Evolutionary conservation across 2,797 vertebrate species (phyloP), one percentile per base, ranked within the genome.

Genomic region (Philypnodon macrostomus): DNA sequence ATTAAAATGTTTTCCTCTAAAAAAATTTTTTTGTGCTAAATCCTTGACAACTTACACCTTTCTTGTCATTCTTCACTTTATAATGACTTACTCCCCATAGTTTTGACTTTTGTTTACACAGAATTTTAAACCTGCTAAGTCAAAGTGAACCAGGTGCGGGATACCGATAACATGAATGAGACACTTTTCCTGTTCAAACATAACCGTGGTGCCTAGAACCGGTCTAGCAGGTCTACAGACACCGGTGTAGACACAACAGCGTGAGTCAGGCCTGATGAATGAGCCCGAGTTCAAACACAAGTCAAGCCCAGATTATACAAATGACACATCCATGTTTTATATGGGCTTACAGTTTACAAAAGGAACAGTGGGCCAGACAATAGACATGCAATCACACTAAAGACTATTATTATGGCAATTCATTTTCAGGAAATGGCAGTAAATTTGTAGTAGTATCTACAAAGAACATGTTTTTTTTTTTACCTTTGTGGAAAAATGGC

Each of bases 201-300:
- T 37, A 47, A 49, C 51, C 60, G 55, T 38, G 30, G 57, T 67
- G 70, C 61, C 60, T 48, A 67, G n/a, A 82, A 78, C 81, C 58
- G 50, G 80, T 66, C 73, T 54, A 68, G 56, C 80, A 63, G 5
- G 79, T 74, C 53, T 34, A 53, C 58, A 73, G 54, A 61, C 69
- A 68, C 73, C 35, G 57, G 60, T 48, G 57, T 53, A 83, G 77
- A 81, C 85, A 83, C 60, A 81, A 84, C 80, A 87, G 53, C 47
- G 73, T 72, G 40, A 44, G 13, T 44, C 41, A 44, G 41, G 4
- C 9, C 15, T 17, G 26, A 11, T 12, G 41, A 44, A 30, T 29
- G 26, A 44, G 14, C 16, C 40, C n/a, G 41, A 2, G 41, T 44
- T 44, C 41, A 44, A 0, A 5, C 16, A 12, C 41, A 18, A 30